Evolutionary conservation across 2,113 vertebrate species (phyloP).

Genomic region (Odocoileus hemionus): DNA sequence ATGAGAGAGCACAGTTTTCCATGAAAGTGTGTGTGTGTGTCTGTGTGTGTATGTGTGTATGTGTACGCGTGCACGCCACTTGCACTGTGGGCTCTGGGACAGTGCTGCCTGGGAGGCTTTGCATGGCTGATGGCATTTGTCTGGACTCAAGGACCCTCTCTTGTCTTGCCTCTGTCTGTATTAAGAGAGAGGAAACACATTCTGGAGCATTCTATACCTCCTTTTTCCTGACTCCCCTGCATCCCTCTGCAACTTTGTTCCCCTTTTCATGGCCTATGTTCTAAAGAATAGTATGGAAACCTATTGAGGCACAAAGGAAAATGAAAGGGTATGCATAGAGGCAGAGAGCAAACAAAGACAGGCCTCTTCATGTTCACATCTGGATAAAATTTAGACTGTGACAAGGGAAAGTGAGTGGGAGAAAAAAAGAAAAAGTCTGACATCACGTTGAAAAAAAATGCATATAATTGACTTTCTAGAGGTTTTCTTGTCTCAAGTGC

Average conservation of each 20-base stretch:
- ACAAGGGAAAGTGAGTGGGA: constrained; percentile 7
- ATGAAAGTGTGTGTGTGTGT: not conserved
- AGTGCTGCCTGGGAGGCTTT: not conserved
- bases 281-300: not conserved
- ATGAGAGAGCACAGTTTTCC: not conserved
- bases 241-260: not conserved
- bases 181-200: not conserved
- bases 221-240: not conserved
- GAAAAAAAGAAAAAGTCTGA: not conserved
- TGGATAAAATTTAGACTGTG: constrained; percentile 45
- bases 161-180: not conserved
- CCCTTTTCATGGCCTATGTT: not conserved
- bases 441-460: not conserved
- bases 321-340: not conserved
- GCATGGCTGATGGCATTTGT: not conserved
- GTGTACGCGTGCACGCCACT: not conserved
- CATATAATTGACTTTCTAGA: not conserved
- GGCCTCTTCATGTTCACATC: constrained; percentile 26
- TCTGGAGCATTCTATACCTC: not conserved
- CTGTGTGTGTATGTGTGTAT: too few species aligned
- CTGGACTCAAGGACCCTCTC: not conserved
- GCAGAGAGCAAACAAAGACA: not conserved
- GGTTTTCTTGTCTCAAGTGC: not conserved
- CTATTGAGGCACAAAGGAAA: not conserved
- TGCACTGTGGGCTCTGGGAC: not conserved